A percentile compares a stretch with the other conserved stretches of the same genome.
Conservation (phyloP, 2,888 invertebrate species). For the Apoda limacodes region DNA sequence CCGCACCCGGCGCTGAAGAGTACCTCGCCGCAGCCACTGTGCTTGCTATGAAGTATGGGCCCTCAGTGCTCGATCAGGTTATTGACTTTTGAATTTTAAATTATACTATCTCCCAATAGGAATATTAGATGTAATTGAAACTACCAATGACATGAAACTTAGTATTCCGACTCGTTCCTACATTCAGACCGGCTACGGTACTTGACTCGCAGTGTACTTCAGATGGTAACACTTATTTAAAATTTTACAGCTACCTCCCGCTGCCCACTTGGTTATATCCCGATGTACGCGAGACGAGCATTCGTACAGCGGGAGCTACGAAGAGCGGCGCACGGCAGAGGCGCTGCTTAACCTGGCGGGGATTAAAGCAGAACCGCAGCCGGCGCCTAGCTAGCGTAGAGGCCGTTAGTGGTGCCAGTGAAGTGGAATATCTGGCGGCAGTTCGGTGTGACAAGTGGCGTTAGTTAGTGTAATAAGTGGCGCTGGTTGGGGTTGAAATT, state of each 20-base stretch:
- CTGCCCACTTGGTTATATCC: conserved; percentile 77
- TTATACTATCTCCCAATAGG: neutral
- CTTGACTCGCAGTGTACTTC: too few relatives aligned
- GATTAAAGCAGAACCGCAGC: conserved; percentile 31
- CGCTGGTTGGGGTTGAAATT: too few relatives aligned
- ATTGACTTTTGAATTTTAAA: too few relatives aligned
- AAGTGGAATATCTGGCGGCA: too few relatives aligned
- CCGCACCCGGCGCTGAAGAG: conserved; percentile 73
- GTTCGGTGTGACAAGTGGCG: too few relatives aligned
- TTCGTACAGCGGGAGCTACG: conserved; percentile 83
- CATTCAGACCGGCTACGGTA: neutral
- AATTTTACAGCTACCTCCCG: conserved; percentile 60
- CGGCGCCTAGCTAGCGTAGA: conserved; percentile 23
- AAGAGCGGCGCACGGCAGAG: conserved; percentile 63
- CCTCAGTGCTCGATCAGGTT: conserved; percentile 71
- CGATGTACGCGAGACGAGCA: conserved; percentile 94
- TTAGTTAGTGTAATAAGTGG: too few relatives aligned
- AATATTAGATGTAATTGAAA: too few relatives aligned
- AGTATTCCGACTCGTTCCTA: too few relatives aligned
- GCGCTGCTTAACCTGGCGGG: conserved; percentile 62
- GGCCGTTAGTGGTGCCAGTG: too few relatives aligned
- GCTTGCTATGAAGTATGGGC: conserved; percentile 88
- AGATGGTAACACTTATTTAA: too few relatives aligned
- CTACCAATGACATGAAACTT: too few relatives aligned
- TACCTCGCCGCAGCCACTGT: conserved; percentile 88